Base-by-base conservation (phyloP, 2,113 vertebrate species). In the Chrysochloris asiatica region DNA sequence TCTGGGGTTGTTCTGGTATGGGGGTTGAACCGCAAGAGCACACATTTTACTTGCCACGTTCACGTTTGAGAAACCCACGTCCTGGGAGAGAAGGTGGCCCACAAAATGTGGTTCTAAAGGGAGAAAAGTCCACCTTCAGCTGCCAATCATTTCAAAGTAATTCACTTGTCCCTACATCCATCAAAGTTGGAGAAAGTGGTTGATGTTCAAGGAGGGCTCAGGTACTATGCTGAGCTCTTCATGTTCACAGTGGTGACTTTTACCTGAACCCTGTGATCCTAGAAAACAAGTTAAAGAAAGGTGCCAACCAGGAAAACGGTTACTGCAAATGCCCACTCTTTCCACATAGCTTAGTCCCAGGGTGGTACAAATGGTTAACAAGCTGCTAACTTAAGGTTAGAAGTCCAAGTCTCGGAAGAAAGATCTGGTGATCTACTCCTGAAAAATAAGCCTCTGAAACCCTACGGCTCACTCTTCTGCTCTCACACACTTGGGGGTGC, bases 141-240 rank as follows among this genome's bases (percentile, higher is more conserved):
- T 6, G 5, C 36, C 8, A 21, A 41, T 12, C 0, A 41, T 67
- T 26, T 41, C 79, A 75, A n/a, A 75, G 61, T 30, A 30, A 22
- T n/a, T 43, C 19, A 3, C 10, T 38, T 54, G 21, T 61, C 21
- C 1, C 0, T 10, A 47, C 4, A 0, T 0, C 13, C 12, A 4
- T 54, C 52, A 3, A 10, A 2, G 36, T 65, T 77, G 71, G 21
- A 3, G 22, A 43, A 0, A 1, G 71, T 3, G 50, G 10, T 65
- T 12, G 72, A 61, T 0, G 0, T 30, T n/a, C 69, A 24, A 1
- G 22, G 1, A 0, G 0, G 0, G 30, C 4, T 45, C 21, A 47
- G 0, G 54, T 41, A 30, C 28, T 11, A 4, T 2, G 38, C 22
- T 8, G 3, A 1, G 8, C 30, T 61, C 41, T 22, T 26, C 28